phyloP scores from a whole-genome alignment of 92 coral and sea anemone species.

The Plumapathes pennacea region DNA sequence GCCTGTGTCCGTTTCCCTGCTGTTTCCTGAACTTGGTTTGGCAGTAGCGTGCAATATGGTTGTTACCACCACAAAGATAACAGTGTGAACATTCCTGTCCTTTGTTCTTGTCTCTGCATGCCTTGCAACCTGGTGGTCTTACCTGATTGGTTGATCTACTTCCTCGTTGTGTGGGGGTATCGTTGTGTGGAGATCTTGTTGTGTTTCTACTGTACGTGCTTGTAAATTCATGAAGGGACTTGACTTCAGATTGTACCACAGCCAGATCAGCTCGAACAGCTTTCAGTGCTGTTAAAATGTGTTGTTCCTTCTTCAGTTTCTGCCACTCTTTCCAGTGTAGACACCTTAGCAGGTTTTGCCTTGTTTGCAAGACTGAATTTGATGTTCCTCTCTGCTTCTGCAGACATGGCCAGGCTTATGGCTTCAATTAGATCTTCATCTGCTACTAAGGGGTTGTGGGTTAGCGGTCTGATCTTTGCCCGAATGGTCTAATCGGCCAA shows the following conservation, averaged over 20 bases:
- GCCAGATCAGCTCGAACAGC: constrained; percentile 43
- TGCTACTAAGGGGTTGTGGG: constrained; percentile 18
- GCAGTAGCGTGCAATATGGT: constrained; percentile 29
- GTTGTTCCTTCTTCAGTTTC: constrained; percentile 2
- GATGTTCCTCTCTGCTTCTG: constrained; percentile 36
- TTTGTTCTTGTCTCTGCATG: constrained; percentile 10
- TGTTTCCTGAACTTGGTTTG: constrained; percentile 11
- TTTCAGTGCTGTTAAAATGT: constrained; percentile 32
- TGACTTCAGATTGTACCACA: constrained; percentile 13
- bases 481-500: constrained; percentile 57
- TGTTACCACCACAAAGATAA: constrained; percentile 33
- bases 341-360: constrained; percentile 19
- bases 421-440: constrained; percentile 63
- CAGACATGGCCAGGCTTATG: constrained; percentile 54
- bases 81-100: constrained; percentile 36
- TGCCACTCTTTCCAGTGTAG: constrained; percentile 2
- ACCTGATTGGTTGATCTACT: neutral
- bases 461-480: constrained; percentile 52
- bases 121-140: constrained; percentile 23
- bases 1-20: constrained; percentile 38
- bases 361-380: constrained; percentile 6
- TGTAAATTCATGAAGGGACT: constrained; percentile 8
- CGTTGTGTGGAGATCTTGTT: neutral
- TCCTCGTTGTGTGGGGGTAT: neutral
- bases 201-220: neutral